Conservation (phyloP, 2,888 invertebrate genomes). For the Acleris holmiana region DNA sequence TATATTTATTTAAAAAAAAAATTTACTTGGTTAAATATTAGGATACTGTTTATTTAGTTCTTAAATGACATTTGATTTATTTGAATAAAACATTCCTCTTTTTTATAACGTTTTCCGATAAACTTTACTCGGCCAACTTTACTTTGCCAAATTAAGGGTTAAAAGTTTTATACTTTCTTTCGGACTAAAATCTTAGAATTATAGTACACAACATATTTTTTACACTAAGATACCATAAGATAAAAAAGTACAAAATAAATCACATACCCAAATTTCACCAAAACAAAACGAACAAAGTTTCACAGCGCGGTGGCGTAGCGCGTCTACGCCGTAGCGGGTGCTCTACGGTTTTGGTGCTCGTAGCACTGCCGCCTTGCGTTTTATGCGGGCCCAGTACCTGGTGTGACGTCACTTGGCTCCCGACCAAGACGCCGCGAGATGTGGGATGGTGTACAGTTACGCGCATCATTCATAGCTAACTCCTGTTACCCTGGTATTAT, state of each 20-base stretch:
- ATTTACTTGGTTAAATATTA: no score
- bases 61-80: no score
- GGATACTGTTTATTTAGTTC: no score
- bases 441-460: conserved; percentile 37
- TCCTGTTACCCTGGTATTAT: conserved; percentile 15
- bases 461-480: conserved; percentile 17
- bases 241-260: not conserved
- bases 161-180: no score
- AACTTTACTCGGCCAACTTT: no score
- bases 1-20: no score
- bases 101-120: no score
- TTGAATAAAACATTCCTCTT: no score
- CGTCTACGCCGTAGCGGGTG: conserved; percentile 73
- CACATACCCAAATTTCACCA: conserved; percentile 29
- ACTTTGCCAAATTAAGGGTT: no score
- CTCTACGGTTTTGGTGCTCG: conserved; percentile 67
- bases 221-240: conserved; percentile 20
- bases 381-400: conserved; percentile 43
- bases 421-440: conserved; percentile 30
- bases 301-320: conserved; percentile 57
- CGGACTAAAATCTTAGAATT: no score
- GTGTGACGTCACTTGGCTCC: conserved; percentile 34
- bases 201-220: conserved; percentile 19
- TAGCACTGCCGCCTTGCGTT: conserved; percentile 61
- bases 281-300: conserved; percentile 42